Evolutionary conservation across 2,888 invertebrate species (phyloP).

Genomic region (Polydrusus tereticollis): DNA sequence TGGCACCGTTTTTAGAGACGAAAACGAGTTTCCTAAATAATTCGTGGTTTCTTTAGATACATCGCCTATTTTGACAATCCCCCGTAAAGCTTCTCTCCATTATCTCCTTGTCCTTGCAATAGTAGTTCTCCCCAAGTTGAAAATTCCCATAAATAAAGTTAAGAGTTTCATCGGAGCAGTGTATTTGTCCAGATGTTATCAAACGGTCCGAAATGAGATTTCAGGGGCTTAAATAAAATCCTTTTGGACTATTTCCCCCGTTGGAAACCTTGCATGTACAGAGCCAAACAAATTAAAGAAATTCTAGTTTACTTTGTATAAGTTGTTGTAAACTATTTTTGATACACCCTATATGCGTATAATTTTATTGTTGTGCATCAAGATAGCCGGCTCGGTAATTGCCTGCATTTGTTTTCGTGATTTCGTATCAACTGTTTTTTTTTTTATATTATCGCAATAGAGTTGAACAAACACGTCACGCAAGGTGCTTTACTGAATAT

Average conservation of each 20-base stretch:
- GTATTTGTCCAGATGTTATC: constrained; percentile 38
- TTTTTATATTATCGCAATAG: too few relatives aligned
- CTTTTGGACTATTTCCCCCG: background rate
- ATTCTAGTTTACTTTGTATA: too few relatives aligned
- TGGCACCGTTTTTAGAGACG: background rate
- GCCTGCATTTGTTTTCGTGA: too few relatives aligned
- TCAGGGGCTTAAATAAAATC: constrained; percentile 10
- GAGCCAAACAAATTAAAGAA: background rate
- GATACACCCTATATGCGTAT: too few relatives aligned
- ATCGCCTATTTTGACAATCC: background rate
- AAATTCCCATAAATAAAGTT: constrained; percentile 42
- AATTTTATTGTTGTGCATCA: too few relatives aligned
- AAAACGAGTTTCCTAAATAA: too few relatives aligned
- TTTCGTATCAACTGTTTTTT: too few relatives aligned
- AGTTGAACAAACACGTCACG: too few relatives aligned
- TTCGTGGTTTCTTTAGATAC: too few relatives aligned
- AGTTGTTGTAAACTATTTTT: too few relatives aligned
- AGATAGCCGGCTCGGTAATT: too few relatives aligned
- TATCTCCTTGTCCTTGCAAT: constrained; percentile 8
- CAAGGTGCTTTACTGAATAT: too few relatives aligned
- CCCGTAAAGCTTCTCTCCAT: background rate
- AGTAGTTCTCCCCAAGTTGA: constrained; percentile 24
- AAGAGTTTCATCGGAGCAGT: constrained; percentile 27
- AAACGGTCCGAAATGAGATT: constrained; percentile 35
- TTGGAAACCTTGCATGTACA: background rate